A percentile compares a stretch with the other conserved stretches of the same genome.
Conservation (phyloP, 2,113 vertebrate genomes). For the Xerus inauris region DNA sequence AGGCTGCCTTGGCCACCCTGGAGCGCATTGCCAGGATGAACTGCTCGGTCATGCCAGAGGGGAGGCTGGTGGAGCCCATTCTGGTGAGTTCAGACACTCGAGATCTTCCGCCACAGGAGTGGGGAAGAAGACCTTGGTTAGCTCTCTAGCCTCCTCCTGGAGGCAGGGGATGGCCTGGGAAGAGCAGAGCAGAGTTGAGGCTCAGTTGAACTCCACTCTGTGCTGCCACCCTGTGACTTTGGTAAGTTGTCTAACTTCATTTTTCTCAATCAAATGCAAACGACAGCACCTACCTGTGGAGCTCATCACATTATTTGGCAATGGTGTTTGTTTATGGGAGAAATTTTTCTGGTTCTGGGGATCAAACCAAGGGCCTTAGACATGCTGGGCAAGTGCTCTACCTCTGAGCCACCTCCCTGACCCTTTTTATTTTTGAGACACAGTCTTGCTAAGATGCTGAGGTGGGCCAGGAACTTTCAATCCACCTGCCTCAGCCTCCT, state of each 20-base stretch:
- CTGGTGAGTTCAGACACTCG: constrained; percentile 81
- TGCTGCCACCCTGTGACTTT: not conserved
- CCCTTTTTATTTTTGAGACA: too few relatives aligned
- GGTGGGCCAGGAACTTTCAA: too few relatives aligned
- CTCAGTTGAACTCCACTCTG: too few relatives aligned
- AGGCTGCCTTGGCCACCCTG: constrained; percentile 89
- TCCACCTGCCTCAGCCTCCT: too few relatives aligned
- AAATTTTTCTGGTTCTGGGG: not conserved
- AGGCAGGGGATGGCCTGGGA: not conserved
- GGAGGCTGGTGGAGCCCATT: constrained; percentile 87
- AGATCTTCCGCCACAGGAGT: fast-evolving
- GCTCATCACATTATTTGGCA: not conserved
- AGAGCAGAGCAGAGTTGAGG: not conserved
- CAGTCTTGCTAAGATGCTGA: too few relatives aligned
- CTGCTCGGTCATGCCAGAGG: constrained; percentile 86
- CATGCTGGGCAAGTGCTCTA: too few relatives aligned
- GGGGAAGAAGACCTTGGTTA: too few relatives aligned
- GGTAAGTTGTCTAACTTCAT: not conserved
- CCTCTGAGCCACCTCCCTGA: too few relatives aligned
- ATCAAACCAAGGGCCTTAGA: too few relatives aligned
- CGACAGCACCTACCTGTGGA: not conserved
- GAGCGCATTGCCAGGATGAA: constrained; percentile 91
- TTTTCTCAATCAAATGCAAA: not conserved
- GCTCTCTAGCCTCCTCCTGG: not conserved
- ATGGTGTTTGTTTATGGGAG: not conserved